These are phyloP conservation scores for Trachops cirrhosus DNA, from an alignment of 2,797 vertebrate genomes.

Conservation along the genomic window DNA sequence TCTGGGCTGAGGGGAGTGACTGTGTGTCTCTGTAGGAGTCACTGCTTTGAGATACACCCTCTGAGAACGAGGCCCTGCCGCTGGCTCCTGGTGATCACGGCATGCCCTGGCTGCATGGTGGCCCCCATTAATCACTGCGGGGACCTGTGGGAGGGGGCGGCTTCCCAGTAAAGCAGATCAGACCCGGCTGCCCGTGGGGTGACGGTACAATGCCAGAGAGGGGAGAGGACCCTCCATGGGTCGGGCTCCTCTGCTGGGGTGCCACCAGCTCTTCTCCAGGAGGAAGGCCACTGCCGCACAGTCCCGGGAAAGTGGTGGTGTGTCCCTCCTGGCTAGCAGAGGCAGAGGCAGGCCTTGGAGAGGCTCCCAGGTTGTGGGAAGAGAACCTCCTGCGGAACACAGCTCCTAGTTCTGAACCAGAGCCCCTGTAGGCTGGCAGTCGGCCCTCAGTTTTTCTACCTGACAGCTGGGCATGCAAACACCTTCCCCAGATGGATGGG, in stretches of 20 bases:
- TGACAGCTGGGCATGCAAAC: neutral
- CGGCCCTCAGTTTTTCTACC: conserved; percentile 3
- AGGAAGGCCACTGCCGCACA: neutral
- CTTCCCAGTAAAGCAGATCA: neutral
- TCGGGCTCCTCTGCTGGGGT: neutral
- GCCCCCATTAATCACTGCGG: neutral
- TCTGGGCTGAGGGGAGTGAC: neutral
- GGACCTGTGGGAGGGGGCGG: neutral
- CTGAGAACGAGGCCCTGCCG: neutral
- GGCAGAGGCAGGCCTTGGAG: neutral
- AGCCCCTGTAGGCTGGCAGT: neutral
- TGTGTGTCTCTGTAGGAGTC: neutral
- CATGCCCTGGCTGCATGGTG: neutral
- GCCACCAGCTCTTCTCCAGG: neutral
- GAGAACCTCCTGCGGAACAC: neutral
- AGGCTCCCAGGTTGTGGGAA: neutral
- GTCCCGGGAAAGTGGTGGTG: neutral
- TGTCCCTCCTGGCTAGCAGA: neutral
- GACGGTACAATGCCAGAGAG: neutral
- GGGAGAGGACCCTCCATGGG: neutral
- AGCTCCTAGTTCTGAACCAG: neutral
- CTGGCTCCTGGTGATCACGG: neutral
- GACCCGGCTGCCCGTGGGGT: neutral
- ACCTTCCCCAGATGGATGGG: neutral
- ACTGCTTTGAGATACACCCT: neutral